These are phyloP conservation scores for Drosophila antonietae DNA, from an alignment of 2,888 invertebrate species.

Conservation along the genomic window DNA sequence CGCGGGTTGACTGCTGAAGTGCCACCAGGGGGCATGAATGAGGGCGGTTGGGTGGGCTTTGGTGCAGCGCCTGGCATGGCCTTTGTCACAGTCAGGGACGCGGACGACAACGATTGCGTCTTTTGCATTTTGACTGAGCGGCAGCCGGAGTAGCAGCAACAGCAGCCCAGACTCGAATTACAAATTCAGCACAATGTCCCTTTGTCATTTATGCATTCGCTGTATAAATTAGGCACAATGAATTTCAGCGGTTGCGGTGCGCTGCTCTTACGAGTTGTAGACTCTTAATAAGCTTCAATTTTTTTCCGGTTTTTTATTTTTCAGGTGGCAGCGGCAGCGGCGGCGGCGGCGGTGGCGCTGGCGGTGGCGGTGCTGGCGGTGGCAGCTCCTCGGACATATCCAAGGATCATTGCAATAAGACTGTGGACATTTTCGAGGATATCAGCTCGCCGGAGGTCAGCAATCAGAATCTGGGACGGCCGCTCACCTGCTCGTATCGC, in stretches of 20 bases:
- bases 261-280: conserved; percentile 1
- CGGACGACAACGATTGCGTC: conserved; percentile 39
- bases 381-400: conserved; percentile 80
- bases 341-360: conserved; percentile 51
- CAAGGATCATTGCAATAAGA: conserved; percentile 96
- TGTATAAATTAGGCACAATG: conserved; percentile 81
- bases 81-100: conserved; percentile 69
- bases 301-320: conserved; percentile 7
- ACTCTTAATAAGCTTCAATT: conserved; percentile 38
- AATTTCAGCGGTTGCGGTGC: conserved; percentile 59
- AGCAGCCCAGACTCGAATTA: conserved; percentile 66
- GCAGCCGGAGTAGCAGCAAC: conserved; percentile 31
- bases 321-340: conserved; percentile 75
- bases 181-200: conserved; percentile 81
- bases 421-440: conserved; percentile 96
- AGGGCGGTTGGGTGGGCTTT: not conserved
- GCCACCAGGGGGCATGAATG: conserved; percentile 13
- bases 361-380: conserved; percentile 66
- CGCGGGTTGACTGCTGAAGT: conserved; percentile 75
- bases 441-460: conserved; percentile 95
- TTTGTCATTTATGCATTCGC: conserved; percentile 81
- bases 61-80: conserved; percentile 43
- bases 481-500: conserved; percentile 95
- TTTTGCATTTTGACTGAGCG: conserved; percentile 62
- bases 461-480: conserved; percentile 91